phyloP scores from a whole-genome alignment of 1,140 invertebrate species.

The Drosophila sproati region DNA sequence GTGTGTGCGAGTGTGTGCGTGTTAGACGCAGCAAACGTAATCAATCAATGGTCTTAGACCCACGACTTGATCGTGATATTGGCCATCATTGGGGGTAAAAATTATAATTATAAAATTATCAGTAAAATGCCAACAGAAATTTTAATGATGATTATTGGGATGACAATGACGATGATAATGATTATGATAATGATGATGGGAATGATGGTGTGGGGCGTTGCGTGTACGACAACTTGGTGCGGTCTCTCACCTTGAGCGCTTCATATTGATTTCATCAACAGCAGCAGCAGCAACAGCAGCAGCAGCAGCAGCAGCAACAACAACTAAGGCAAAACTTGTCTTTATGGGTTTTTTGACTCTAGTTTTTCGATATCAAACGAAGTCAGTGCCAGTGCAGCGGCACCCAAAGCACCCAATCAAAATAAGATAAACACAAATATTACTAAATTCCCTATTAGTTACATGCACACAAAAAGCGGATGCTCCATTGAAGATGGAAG shows the following conservation, averaged over 20 bases:
- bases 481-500: constrained; percentile 17
- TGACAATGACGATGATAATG: not conserved
- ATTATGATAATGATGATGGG: constrained; percentile 14
- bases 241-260: constrained; percentile 77
- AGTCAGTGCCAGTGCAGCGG: constrained; percentile 57
- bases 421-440: constrained; percentile 4
- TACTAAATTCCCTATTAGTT: not conserved
- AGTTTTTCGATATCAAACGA: constrained; percentile 42
- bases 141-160: constrained; percentile 31
- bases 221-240: constrained; percentile 59
- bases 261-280: constrained; percentile 61
- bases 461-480: constrained; percentile 13
- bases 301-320: not conserved
- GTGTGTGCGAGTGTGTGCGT: not conserved
- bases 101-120: constrained; percentile 75
- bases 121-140: constrained; percentile 54
- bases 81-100: constrained; percentile 58
- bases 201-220: constrained; percentile 41
- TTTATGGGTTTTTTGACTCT: constrained; percentile 43
- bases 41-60: constrained; percentile 45
- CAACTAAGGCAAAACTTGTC: constrained; percentile 45
- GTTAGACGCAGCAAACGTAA: constrained; percentile 20
- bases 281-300: constrained; percentile 4
- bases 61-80: constrained; percentile 33
- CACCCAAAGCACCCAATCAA: constrained; percentile 27